Percentiles rank a stretch among this genome's conserved stretches.
phyloP scores from a whole-genome alignment of 2,113 vertebrate species.

The Mustelus asterias region DNA sequence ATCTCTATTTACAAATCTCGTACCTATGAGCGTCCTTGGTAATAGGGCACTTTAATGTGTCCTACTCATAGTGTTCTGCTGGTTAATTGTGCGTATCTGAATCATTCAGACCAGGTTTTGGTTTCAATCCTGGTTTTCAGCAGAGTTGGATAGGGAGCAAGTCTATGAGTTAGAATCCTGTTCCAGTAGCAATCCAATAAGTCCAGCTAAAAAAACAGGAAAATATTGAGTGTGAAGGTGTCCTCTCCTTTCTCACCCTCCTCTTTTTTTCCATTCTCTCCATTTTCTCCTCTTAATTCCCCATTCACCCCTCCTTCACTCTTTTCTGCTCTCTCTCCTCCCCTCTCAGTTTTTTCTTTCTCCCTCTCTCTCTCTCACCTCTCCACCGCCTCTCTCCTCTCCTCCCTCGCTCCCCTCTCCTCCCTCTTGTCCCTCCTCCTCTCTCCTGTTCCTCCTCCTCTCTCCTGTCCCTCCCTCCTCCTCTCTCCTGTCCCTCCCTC shows the following conservation, averaged over 20 bases:
- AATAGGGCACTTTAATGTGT: neutral
- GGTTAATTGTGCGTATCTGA: neutral
- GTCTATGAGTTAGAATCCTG: neutral
- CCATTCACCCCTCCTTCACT: no score
- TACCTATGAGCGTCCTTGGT: neutral
- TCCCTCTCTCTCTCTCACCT: neutral
- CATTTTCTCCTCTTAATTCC: neutral
- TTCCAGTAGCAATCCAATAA: neutral
- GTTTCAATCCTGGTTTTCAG: neutral
- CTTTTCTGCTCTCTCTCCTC: neutral
- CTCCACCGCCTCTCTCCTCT: no score
- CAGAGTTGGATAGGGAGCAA: no score
- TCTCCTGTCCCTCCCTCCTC: no score
- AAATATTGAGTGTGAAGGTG: neutral
- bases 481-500: no score
- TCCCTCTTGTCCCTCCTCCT: no score
- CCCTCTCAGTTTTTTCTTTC: neutral
- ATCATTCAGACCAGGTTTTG: neutral
- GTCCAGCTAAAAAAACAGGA: neutral
- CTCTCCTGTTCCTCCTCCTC: no score
- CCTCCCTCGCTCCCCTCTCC: no score
- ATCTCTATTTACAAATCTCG: neutral
- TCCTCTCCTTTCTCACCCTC: neutral
- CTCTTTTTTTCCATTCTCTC: neutral
- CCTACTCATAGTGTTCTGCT: neutral